Base-by-base conservation (phyloP, 2,888 invertebrate genomes). In the Blastobasis lacticolella region DNA sequence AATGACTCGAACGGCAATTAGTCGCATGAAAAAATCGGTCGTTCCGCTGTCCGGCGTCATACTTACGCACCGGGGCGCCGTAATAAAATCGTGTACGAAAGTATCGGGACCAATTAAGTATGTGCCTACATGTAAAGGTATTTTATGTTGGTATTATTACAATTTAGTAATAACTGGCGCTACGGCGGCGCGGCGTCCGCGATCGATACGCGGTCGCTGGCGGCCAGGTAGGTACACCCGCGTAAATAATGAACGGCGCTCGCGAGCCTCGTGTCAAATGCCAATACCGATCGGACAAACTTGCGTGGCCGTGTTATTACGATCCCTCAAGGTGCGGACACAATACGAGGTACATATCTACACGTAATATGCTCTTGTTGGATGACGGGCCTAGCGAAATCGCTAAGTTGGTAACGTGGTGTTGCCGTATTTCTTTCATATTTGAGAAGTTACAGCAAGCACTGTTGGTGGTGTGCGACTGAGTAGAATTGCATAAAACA, bases 181-280 rank as follows among this genome's bases (percentile, higher is more conserved):
- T 48, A 55, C 53, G 49, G 41, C 54, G 48, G 56, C 38, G 52
- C 57, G 62, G 57, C 48, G 54, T 2, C 23, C 2, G 23, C 23
- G 23, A 23, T 23, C 23, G 23, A 23, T 23, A 23, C 23, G 23
- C 23, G 54, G 36, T 38, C 38, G 54, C 54, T 49, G 55, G 58
- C 55, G 53, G 60, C 55, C 52, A 55, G 60, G 57, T 63, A 66
- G 61, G 64, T 66, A 63, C 55, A 50, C 73, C 69, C 69, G 74
- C 73, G 73, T 84, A 78, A 83, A 83, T 84, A 82, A 84, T 82
- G 76, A 77, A 83, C 77, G 69, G 71, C 71, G 66, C 42, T 60
- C 64, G 66, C 58, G 56, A 58, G 65, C 54, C 66, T 67, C 67
- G 62, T 70, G 74, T 74, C 73, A 73, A 73, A 75, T 75, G 76